Evolutionary conservation across 2,888 invertebrate genomes (phyloP).

Genomic region (Trypoxylon attenuatum): DNA sequence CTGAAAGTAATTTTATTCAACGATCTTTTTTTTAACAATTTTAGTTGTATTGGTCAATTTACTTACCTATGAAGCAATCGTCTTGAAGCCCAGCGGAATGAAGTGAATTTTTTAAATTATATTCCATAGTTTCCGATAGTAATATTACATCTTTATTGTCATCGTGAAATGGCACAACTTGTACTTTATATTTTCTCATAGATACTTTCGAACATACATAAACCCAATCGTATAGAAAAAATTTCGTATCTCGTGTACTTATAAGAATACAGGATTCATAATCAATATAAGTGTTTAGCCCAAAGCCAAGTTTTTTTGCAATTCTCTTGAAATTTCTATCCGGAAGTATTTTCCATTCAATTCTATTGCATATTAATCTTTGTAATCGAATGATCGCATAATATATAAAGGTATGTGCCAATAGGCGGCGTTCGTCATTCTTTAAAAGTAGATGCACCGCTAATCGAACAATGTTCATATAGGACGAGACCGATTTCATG

Average conservation of each 20-base stretch:
- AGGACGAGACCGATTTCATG: slow-evolving; percentile 13
- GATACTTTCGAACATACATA: slow-evolving; percentile 57
- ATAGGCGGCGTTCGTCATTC: slow-evolving; percentile 52
- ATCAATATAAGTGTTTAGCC: slow-evolving; percentile 49
- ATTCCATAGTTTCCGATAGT: slow-evolving; percentile 61
- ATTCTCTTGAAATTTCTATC: slow-evolving; percentile 46
- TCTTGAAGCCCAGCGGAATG: slow-evolving; percentile 23
- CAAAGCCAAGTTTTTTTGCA: slow-evolving; percentile 29
- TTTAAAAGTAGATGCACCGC: slow-evolving; percentile 43
- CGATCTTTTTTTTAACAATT: not conserved
- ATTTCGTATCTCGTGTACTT: slow-evolving; percentile 26
- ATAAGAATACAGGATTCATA: slow-evolving; percentile 56
- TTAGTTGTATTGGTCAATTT: slow-evolving; percentile 2
- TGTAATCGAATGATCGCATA: slow-evolving; percentile 50
- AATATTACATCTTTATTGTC: slow-evolving; percentile 45
- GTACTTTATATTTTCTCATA: slow-evolving; percentile 62
- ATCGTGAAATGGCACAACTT: slow-evolving; percentile 45
- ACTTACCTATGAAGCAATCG: slow-evolving; percentile 65
- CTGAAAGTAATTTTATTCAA: slow-evolving; percentile 48
- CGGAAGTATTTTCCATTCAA: slow-evolving; percentile 43
- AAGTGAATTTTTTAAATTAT: slow-evolving; percentile 59
- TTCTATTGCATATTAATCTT: slow-evolving; percentile 38
- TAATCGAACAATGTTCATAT: slow-evolving; percentile 27
- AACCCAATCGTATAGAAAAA: slow-evolving; percentile 39
- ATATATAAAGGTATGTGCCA: slow-evolving; percentile 54